Percentiles rank a stretch among this genome's conserved stretches.
These are phyloP conservation scores for Elysia crispata DNA, from an alignment of 2,888 invertebrate species.

Conservation along the genomic window DNA sequence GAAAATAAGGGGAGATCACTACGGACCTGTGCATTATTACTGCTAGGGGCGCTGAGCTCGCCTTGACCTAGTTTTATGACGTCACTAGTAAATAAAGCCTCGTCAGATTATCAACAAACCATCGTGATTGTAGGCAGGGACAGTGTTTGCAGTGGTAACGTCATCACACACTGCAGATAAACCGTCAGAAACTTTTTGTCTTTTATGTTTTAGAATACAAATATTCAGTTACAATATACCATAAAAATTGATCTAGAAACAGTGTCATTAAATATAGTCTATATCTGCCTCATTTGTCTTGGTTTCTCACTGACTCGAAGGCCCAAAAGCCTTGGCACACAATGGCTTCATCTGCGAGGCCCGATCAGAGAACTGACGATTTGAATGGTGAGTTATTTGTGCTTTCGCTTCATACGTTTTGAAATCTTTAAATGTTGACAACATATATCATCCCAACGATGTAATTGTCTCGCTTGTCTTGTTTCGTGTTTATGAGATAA, in stretches of 20 bases:
- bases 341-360: conserved; percentile 40
- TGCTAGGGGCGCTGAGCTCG: conserved; percentile 46
- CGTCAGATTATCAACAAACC: conserved; percentile 42
- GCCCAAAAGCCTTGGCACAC: not conserved
- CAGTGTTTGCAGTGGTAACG: not conserved
- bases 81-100: conserved; percentile 45
- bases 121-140: conserved; percentile 26
- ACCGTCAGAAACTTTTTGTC: no score
- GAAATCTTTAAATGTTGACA: no score
- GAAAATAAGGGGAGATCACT: not conserved
- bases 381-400: conserved; percentile 35
- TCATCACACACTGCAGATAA: no score
- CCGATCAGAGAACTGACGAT: conserved; percentile 34
- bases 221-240: no score
- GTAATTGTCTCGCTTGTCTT: no score
- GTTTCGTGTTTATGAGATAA: no score
- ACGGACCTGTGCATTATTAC: conserved; percentile 28
- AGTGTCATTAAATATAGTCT: no score
- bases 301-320: conserved; percentile 2
- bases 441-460: no score
- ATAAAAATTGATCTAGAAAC: no score
- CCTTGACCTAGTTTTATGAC: conserved; percentile 40
- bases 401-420: no score
- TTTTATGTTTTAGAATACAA: no score
- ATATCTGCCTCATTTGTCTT: conserved; percentile 9